Evolutionary conservation across 2,797 vertebrate genomes (phyloP).

Genomic region (Pseudomugil tenellus): DNA sequence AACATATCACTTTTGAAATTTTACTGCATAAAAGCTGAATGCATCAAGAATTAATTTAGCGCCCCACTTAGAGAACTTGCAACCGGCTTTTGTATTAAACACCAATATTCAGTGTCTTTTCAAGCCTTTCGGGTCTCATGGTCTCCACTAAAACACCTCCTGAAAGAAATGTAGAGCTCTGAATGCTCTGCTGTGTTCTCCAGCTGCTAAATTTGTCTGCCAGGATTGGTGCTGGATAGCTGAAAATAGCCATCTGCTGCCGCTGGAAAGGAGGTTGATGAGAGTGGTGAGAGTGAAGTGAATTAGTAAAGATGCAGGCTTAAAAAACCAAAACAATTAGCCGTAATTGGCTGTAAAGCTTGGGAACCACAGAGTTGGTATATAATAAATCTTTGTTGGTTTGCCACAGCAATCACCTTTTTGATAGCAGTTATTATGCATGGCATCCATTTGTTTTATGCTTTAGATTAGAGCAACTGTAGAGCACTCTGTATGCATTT

Average conservation of each 20-base stretch:
- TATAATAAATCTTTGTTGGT: slow-evolving; percentile 16
- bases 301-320: slow-evolving; percentile 39
- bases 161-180: not conserved
- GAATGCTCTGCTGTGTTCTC: slow-evolving; percentile 1
- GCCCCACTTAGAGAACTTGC: not conserved
- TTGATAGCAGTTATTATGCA: slow-evolving; percentile 1
- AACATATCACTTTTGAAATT: not conserved
- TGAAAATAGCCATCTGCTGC: slow-evolving; percentile 26
- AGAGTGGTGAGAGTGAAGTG: slow-evolving; percentile 12
- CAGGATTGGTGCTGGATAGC: slow-evolving; percentile 17
- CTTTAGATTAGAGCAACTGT: slow-evolving; percentile 18
- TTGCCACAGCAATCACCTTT: slow-evolving; percentile 9
- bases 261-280: slow-evolving; percentile 20
- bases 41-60: not conserved
- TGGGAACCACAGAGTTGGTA: slow-evolving; percentile 10
- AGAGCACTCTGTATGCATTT: not conserved
- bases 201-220: slow-evolving; percentile 1
- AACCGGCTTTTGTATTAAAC: not conserved
- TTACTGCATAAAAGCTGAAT: not conserved
- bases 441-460: not conserved
- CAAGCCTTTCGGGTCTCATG: not conserved
- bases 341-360: slow-evolving; percentile 45
- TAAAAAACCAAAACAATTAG: slow-evolving; percentile 55
- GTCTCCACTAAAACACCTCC: slow-evolving; percentile 1
- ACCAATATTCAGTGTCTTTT: not conserved